These are phyloP conservation scores for Leptinotarsa rubiginosa DNA, from an alignment of 2,888 invertebrate genomes.

Conservation along the genomic window DNA sequence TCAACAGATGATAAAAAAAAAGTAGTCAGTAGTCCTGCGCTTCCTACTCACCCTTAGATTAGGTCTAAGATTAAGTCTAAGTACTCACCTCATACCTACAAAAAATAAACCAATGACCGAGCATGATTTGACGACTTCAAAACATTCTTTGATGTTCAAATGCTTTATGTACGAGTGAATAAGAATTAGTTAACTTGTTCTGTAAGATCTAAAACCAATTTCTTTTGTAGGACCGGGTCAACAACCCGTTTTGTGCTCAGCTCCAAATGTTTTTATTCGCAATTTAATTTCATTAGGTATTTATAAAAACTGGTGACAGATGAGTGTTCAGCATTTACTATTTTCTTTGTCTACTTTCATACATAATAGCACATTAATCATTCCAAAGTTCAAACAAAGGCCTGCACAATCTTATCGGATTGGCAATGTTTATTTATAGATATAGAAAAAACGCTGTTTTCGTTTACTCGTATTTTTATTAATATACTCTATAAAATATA, in stretches of 20 bases:
- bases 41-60: no score
- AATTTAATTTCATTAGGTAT: not conserved
- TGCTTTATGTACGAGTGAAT: not conserved
- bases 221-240: not conserved
- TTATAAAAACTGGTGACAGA: not conserved
- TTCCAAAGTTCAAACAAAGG: slow-evolving; percentile 18
- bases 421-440: slow-evolving; percentile 29
- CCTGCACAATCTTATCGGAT: slow-evolving; percentile 5
- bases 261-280: not conserved
- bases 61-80: no score
- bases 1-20: no score
- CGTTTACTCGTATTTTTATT: slow-evolving; percentile 51
- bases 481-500: slow-evolving; percentile 59
- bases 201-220: not conserved
- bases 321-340: not conserved
- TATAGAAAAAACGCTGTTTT: slow-evolving; percentile 13
- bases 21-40: no score
- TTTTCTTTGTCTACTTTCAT: slow-evolving; percentile 7
- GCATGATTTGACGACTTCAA: not conserved
- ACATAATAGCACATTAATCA: not conserved
- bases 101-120: not conserved
- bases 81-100: not conserved
- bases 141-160: not conserved
- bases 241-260: not conserved
- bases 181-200: not conserved